Base-by-base conservation (phyloP, 2,113 vertebrate species). In the Atrichornis clamosus region DNA sequence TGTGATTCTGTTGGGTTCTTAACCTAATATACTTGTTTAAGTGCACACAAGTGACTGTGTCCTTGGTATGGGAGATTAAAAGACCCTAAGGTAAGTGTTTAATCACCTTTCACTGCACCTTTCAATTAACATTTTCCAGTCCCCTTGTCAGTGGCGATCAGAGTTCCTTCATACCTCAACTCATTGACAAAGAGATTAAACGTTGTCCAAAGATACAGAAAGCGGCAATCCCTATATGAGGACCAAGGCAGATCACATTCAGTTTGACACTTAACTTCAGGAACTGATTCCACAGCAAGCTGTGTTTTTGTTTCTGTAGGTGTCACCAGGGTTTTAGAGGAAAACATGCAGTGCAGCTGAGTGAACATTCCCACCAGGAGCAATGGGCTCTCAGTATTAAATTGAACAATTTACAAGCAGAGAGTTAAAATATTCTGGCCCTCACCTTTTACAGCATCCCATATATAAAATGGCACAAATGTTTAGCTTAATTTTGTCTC, bases 351-450 rank as follows among this genome's bases (percentile, higher is more conserved):
- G 13, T 4, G 24, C 37, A 60, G 30, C 28, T 42, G 39, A 44
- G n/a, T n/a, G 37, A 84, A 69, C 5, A 4, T 33, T 67, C 44
- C 13, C 41, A 68, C 12, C 32, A 27, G 13, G 13, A 19, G 24
- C 0, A 0, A 59, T 22, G 26, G 26, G 28, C 9, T 70, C 18
- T n/a, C 27, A 17, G 28, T 20, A 23, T n/a, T 77, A 39, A 80
- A 63, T 6, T 2, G 4, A 85, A 49, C 15, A 4, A 16, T 65
- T 73, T 53, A 65, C 14, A 70, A 55, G 20, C 9, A 37, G 28
- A 50, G 19, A 73, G 20, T 30, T 42, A 44, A 86, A 56, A 84
- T 58, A 52, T 50, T 27, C 27, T 59, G 42, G 8, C 4, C 21
- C 6, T 78, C 47, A n/a, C 24, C 8, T 67, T 84, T 70, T 32